Evolutionary conservation across 2,797 vertebrate genomes (phyloP), one percentile per base, ranked within the genome.

Genomic region (Steatocranus sp.): DNA sequence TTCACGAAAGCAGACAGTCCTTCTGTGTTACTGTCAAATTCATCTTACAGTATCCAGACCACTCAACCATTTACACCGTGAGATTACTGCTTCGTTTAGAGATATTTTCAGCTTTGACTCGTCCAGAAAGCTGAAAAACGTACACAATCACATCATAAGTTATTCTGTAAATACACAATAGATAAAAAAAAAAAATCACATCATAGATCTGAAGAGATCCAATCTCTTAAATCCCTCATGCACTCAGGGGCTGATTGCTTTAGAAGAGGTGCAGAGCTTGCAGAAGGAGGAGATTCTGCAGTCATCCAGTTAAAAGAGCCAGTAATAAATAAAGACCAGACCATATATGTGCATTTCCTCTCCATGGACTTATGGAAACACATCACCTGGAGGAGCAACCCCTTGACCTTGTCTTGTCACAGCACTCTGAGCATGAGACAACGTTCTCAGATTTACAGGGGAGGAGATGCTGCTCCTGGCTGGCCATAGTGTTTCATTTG

Each of bases 291-390:
- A 82, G 82, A 92, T 88, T 79, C 87, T 83, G 87, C 70, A 82
- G 87, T 81, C 85, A 78, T 83, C 86, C 87, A 84, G 91, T 86
- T 73, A 86, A 93, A 94, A 94, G 85, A 91, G 84, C 74, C 50
- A 73, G 91, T 92, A 94, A 90, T 96, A 94, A 96, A 94, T 94
- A 93, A 95, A 94, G 94, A 94, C 61, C 86, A 76, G 84, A 78
- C 96, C 96, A 96, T 96, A 96, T 96, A 96, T 95, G 96, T 91
- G 92, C 95, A 94, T 94, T 94, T 95, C 94, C 94, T 95, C 89
- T 89, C 75, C 80, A 7, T 51, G 74, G 92, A 87, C 84, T 91
- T 93, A 94, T 96, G 96, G 96, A 97, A 96, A 97, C 95, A 95
- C 94, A 95, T 95, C 95, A 96, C 95, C 95, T 96, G 94, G 88